phyloP scores from a whole-genome alignment of 2,113 vertebrate species.

The Gobius niger region DNA sequence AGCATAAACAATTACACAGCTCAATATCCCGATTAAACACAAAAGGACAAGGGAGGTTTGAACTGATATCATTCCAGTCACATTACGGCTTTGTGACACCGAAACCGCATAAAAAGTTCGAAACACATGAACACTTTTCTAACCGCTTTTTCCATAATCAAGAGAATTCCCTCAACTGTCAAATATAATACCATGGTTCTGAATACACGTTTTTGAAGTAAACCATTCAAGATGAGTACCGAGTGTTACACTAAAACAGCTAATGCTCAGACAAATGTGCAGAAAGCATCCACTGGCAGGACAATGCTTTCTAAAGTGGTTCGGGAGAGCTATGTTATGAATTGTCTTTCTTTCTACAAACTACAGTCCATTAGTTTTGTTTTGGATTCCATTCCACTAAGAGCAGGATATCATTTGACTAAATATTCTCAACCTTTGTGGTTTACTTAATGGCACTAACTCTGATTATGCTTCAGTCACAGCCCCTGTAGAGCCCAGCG shows the following conservation, averaged over 20 bases:
- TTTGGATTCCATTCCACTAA: too few species aligned
- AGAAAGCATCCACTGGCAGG: constrained; percentile 19
- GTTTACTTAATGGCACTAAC: too few species aligned
- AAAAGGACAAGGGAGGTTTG: not conserved
- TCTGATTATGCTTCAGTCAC: too few species aligned
- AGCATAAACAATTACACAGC: too few species aligned
- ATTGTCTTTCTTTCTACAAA: constrained; percentile 20
- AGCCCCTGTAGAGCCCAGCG: too few species aligned
- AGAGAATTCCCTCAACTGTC: constrained; percentile 31
- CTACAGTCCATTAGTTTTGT: not conserved
- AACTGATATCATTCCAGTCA: not conserved
- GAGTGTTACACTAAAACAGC: constrained; percentile 33
- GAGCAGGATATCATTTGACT: too few species aligned
- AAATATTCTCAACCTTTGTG: too few species aligned
- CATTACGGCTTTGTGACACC: constrained; percentile 24
- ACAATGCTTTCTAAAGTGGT: constrained; percentile 39
- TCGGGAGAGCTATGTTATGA: constrained; percentile 14
- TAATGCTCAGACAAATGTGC: constrained; percentile 32
- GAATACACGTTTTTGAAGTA: constrained; percentile 39
- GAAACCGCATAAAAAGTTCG: constrained; percentile 21
- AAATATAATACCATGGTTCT: constrained; percentile 35
- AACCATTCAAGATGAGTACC: constrained; percentile 53
- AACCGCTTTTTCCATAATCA: constrained; percentile 54
- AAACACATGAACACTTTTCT: constrained; percentile 55
- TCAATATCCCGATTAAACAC: not conserved